Conservation (phyloP, 2,113 vertebrate genomes). For the Ranitomeya imitator region DNA sequence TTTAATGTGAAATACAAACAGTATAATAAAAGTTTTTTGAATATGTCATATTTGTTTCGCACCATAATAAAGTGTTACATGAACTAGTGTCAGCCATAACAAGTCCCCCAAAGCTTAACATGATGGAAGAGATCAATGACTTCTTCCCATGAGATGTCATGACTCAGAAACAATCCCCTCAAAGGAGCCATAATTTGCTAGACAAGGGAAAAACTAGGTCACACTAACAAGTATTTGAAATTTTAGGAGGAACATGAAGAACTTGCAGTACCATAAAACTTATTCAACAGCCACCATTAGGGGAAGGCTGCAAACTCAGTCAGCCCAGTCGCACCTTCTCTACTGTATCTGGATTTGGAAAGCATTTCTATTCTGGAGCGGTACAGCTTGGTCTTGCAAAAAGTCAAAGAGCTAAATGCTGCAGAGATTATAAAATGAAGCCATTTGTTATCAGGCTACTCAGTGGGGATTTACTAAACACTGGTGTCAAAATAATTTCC, state of each 20-base stretch:
- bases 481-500: neutral
- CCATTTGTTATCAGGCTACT: conserved; percentile 3
- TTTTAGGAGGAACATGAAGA: neutral
- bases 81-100: neutral
- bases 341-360: conserved; percentile 19
- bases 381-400: neutral
- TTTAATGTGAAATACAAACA: no score
- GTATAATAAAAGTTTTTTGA: no score
- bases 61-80: neutral
- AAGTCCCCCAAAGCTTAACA: neutral
- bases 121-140: neutral
- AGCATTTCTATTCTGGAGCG: neutral
- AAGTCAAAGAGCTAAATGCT: neutral
- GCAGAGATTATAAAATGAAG: conserved; percentile 14
- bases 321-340: conserved; percentile 18
- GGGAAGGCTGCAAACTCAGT: neutral
- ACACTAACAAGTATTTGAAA: neutral
- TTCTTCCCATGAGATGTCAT: neutral
- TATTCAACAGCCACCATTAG: neutral
- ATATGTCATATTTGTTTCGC: no score
- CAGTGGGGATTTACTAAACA: conserved; percentile 15
- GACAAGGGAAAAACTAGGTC: neutral
- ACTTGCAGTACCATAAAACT: conserved; percentile 3
- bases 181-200: neutral
- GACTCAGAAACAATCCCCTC: neutral